Evolutionary conservation across 2,113 vertebrate species (phyloP).

Genomic region (Tachuris rubrigastra): DNA sequence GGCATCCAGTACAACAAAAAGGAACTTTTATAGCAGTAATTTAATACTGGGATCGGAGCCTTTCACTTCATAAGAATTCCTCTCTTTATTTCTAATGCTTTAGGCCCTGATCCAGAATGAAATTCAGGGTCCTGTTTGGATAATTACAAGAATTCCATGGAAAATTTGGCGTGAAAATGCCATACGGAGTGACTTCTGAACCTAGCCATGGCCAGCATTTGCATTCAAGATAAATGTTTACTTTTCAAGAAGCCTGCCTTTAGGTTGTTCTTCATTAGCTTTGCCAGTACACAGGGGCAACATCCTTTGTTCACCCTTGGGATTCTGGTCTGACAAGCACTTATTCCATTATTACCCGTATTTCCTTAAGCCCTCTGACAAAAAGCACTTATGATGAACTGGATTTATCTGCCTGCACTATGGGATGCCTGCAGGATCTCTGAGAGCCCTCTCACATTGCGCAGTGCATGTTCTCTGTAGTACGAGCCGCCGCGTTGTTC

Average conservation of each 20-base stretch:
- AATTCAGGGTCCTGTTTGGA: background rate
- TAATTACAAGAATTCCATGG: background rate
- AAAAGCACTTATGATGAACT: conserved; percentile 17
- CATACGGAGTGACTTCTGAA: background rate
- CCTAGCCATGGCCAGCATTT: background rate
- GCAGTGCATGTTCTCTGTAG: conserved; percentile 56
- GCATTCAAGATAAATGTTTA: background rate
- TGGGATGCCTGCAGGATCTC: conserved; percentile 19
- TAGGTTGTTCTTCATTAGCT: background rate
- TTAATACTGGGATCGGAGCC: background rate
- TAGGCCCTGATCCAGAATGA: background rate
- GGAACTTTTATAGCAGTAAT: background rate
- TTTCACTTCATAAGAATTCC: background rate
- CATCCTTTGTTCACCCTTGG: conserved; percentile 24
- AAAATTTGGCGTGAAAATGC: background rate
- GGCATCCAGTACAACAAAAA: background rate
- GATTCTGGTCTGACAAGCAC: conserved; percentile 44
- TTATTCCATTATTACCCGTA: conserved; percentile 27
- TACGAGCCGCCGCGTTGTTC: background rate
- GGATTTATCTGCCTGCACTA: background rate
- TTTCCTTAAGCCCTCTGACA: conserved; percentile 42
- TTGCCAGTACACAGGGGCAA: background rate
- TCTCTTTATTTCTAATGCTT: background rate
- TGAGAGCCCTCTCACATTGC: background rate
- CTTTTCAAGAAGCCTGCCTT: background rate